These are phyloP conservation scores for Palythoa heliodiscus DNA, from an alignment of 92 coral and sea anemone species.

Conservation along the genomic window DNA sequence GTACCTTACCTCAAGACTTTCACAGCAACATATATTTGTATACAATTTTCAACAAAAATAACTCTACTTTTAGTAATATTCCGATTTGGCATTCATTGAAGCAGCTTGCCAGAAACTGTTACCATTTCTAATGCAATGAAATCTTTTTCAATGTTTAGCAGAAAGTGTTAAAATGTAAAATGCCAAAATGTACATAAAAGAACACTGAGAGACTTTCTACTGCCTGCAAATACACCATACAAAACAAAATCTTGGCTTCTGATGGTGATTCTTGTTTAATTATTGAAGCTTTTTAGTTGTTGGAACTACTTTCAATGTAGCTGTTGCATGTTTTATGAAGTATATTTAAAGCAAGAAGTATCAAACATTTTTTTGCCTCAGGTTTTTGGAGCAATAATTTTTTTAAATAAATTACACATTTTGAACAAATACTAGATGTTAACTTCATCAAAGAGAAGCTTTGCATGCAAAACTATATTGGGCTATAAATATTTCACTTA, in stretches of 20 bases:
- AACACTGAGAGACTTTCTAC: not conserved
- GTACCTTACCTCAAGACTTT: not conserved
- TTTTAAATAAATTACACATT: not conserved
- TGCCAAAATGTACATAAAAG: not conserved
- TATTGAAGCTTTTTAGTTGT: slow-evolving; percentile 31
- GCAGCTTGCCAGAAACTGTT: not conserved
- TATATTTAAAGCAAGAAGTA: not conserved
- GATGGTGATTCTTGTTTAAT: slow-evolving; percentile 29
- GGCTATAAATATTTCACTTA: not conserved
- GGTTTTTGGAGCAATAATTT: not conserved
- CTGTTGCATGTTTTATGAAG: slow-evolving; percentile 41
- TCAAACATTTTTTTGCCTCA: not conserved
- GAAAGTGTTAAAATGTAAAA: not conserved
- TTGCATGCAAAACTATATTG: not conserved
- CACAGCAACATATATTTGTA: not conserved
- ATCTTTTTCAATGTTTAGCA: not conserved
- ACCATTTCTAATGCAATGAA: not conserved
- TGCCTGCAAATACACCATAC: slow-evolving; percentile 8
- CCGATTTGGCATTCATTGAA: not conserved
- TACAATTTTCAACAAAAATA: not conserved
- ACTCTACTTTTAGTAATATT: not conserved
- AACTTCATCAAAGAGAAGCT: not conserved
- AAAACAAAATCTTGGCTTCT: slow-evolving; percentile 32
- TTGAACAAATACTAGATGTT: not conserved
- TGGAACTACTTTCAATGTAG: slow-evolving; percentile 1